Percentiles rank a stretch among this genome's conserved stretches.
phyloP scores from a whole-genome alignment of 1,140 invertebrate genomes.

The Drosophila serrata region DNA sequence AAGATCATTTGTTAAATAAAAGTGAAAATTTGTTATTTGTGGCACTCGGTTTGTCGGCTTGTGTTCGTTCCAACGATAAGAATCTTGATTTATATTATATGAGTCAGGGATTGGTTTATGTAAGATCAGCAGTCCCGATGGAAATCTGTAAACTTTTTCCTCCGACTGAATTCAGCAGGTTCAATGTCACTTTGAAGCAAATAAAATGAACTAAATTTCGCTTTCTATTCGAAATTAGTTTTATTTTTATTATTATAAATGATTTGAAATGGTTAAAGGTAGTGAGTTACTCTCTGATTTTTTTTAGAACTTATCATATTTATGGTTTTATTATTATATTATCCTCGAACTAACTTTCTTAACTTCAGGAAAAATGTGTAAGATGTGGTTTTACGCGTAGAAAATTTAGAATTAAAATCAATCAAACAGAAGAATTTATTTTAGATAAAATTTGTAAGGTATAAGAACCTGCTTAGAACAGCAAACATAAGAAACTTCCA shows the following conservation, averaged over 20 bases:
- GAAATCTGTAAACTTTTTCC: constrained; percentile 15
- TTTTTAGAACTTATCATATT: no score
- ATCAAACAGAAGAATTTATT: no score
- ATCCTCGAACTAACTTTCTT: no score
- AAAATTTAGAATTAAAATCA: no score
- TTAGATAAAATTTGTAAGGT: no score
- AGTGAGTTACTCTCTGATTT: no score
- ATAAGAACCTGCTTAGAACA: no score
- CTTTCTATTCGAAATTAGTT: background rate
- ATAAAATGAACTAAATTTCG: background rate
- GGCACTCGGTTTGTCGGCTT: constrained; percentile 38
- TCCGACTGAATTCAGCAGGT: background rate
- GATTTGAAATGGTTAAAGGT: background rate
- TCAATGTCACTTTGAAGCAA: constrained; percentile 8
- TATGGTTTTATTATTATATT: no score
- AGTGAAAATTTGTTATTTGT: constrained; percentile 75
- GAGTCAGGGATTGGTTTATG: constrained; percentile 27
- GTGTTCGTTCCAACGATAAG: constrained; percentile 41
- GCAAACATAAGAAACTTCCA: no score
- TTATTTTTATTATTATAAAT: background rate
- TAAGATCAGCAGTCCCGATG: constrained; percentile 27
- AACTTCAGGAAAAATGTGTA: no score
- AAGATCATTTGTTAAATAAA: constrained; percentile 72
- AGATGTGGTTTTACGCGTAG: no score
- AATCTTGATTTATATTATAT: constrained; percentile 62